These are phyloP conservation scores for Cyclopterus lumpus DNA, from an alignment of 2,797 vertebrate species.

Conservation along the genomic window DNA sequence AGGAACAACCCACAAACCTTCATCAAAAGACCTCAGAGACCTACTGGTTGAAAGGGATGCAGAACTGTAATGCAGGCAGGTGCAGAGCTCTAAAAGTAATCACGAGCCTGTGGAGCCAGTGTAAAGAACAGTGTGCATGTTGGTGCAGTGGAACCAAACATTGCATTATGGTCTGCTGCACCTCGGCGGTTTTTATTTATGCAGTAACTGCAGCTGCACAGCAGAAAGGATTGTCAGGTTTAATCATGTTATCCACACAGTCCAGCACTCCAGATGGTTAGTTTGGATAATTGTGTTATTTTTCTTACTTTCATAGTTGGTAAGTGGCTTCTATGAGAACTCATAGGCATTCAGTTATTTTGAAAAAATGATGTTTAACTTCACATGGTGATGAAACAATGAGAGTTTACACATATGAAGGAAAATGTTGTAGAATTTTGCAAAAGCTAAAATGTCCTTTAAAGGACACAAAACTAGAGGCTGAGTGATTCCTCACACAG, in stretches of 20 bases:
- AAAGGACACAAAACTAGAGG: background rate
- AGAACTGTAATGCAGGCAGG: background rate
- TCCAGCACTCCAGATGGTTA: background rate
- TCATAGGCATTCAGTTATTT: background rate
- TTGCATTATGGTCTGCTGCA: background rate
- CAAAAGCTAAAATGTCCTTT: background rate
- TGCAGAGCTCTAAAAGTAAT: constrained; percentile 10
- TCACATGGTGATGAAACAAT: background rate
- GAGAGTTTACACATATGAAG: background rate
- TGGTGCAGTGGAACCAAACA: background rate
- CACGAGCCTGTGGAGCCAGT: constrained; percentile 1
- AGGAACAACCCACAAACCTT: constrained; percentile 12
- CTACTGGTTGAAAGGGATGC: constrained; percentile 4
- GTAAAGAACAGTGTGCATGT: background rate
- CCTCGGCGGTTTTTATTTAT: constrained; percentile 4
- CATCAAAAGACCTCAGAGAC: constrained; percentile 24
- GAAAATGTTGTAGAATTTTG: background rate
- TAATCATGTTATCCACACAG: constrained; percentile 2
- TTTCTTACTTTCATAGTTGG: background rate
- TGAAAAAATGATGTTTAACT: background rate
- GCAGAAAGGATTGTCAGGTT: constrained; percentile 1
- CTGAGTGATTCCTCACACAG: background rate
- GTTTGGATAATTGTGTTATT: background rate
- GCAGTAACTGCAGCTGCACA: background rate
- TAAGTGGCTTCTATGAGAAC: background rate